Conservation (phyloP, 2,888 invertebrate genomes). For the Nymphalis c-album region DNA sequence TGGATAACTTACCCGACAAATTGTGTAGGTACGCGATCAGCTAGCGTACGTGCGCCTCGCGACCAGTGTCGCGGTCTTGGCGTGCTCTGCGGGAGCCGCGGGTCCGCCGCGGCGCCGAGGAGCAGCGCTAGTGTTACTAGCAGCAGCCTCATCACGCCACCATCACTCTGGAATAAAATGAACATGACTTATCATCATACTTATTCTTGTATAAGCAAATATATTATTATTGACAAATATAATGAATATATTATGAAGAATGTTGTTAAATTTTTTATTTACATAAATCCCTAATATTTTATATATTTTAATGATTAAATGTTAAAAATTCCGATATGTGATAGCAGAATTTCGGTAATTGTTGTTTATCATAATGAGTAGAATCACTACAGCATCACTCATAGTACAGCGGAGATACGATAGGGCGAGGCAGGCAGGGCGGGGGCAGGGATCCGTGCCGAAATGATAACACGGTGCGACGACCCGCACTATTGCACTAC, state of each 20-base stretch:
- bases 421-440: conserved; percentile 30
- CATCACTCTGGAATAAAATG: conserved; percentile 65
- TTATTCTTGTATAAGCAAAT: too few relatives aligned
- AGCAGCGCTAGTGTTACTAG: conserved; percentile 56
- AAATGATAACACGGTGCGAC: conserved; percentile 76
- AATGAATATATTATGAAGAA: too few relatives aligned
- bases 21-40: conserved; percentile 63
- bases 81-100: conserved; percentile 48
- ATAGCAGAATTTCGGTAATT: conserved; percentile 7
- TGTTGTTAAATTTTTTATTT: too few relatives aligned
- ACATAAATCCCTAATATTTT: not conserved
- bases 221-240: too few relatives aligned
- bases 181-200: not conserved
- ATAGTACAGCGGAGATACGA: conserved; percentile 43
- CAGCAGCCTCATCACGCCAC: conserved; percentile 71
- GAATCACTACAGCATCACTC: conserved; percentile 35
- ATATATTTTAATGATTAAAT: not conserved
- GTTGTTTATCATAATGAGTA: conserved; percentile 12
- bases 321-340: not conserved
- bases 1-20: conserved; percentile 69
- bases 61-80: conserved; percentile 64
- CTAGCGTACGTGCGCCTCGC: conserved; percentile 63
- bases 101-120: conserved; percentile 48
- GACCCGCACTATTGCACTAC: conserved; percentile 51
- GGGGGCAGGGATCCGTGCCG: conserved; percentile 76